Conservation (phyloP, 2,113 vertebrate genomes). For the Helogale parvula region DNA sequence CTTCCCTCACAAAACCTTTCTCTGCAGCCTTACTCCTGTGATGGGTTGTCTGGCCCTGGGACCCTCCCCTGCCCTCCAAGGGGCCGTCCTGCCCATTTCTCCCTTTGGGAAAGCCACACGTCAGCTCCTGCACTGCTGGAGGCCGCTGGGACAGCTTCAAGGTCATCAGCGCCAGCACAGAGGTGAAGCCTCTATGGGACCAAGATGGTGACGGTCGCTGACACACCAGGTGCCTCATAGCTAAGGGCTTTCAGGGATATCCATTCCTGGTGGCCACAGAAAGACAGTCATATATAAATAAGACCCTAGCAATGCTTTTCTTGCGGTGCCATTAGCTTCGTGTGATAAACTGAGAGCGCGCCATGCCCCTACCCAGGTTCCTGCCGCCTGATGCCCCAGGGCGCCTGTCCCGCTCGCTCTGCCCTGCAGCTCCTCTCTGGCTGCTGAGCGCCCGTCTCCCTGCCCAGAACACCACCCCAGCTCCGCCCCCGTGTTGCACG, state of each 20-base stretch:
- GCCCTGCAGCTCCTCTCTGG: not conserved
- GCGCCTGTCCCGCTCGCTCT: not conserved
- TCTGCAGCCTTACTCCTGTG: accelerated
- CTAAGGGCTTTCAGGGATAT: not conserved
- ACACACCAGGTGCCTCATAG: accelerated
- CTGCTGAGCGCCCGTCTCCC: accelerated
- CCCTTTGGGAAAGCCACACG: accelerated
- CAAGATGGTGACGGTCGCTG: accelerated
- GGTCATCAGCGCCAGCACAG: accelerated
- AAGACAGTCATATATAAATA: not conserved
- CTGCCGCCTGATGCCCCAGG: accelerated
- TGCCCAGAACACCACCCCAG: not conserved
- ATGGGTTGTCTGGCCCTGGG: not conserved
- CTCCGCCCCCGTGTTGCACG: not conserved
- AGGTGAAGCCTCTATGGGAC: accelerated
- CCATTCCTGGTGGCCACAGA: not conserved
- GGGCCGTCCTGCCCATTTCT: accelerated
- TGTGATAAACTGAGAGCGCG: accelerated
- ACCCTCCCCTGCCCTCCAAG: not conserved
- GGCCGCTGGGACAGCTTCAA: not conserved
- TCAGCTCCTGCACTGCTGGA: accelerated
- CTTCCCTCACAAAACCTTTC: not conserved
- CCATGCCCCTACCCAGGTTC: accelerated
- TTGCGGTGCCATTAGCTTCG: not conserved
- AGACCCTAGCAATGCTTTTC: accelerated